Evolutionary conservation across 2,888 invertebrate species (phyloP).

Genomic region (Synanthedon tipuliformis): DNA sequence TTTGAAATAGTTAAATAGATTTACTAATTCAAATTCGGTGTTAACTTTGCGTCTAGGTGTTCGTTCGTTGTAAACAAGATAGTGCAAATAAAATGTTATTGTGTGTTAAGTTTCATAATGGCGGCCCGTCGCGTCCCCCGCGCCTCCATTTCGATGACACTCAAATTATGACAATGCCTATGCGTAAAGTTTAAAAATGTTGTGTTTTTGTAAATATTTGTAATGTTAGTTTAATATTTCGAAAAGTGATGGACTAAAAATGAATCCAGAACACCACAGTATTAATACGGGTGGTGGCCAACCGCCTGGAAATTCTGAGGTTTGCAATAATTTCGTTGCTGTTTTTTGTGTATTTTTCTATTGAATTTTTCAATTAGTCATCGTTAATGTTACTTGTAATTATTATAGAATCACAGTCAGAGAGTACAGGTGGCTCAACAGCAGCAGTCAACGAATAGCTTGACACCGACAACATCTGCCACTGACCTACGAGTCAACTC

Average conservation of each 20-base stretch:
- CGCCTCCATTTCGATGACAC: constrained; percentile 75
- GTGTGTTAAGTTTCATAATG: constrained; percentile 71
- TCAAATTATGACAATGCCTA: constrained; percentile 70
- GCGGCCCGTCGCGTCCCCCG: constrained; percentile 77
- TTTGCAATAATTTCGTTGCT: constrained; percentile 30
- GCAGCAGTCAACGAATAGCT: constrained; percentile 40
- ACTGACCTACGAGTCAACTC: constrained; percentile 74
- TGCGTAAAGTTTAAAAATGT: constrained; percentile 56
- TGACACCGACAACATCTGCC: constrained; percentile 68
- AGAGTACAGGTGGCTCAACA: constrained; percentile 51
- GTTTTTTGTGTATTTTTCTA: constrained; percentile 22
- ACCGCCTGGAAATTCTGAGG: constrained; percentile 68
- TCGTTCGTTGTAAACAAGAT: background rate
- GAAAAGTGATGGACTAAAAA: constrained; percentile 34
- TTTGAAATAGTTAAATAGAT: background rate
- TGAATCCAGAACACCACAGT: constrained; percentile 65
- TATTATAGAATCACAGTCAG: constrained; percentile 53
- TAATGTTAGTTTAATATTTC: constrained; percentile 1
- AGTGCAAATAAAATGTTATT: constrained; percentile 54
- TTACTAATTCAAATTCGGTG: background rate
- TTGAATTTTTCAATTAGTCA: constrained; percentile 21
- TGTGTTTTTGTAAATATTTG: constrained; percentile 48
- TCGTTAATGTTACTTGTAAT: constrained; percentile 18
- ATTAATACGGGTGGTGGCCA: constrained; percentile 73
- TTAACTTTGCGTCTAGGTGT: too few species aligned